Base-by-base conservation (phyloP, 2,888 invertebrate genomes). In the Colletes collaris region DNA sequence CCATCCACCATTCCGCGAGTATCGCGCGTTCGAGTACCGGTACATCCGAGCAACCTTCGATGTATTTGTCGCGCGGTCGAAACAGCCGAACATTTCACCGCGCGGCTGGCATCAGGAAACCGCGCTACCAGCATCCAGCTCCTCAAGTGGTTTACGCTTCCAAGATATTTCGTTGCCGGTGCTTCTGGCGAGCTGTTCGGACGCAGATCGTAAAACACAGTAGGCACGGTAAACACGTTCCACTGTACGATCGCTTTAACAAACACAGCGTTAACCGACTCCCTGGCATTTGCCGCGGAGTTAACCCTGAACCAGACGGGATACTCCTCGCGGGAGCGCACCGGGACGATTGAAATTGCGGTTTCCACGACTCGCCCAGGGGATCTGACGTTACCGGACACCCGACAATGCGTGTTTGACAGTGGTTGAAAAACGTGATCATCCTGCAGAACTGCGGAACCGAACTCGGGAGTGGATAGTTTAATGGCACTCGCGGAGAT, bases 121-220 rank as follows among this genome's bases (percentile, higher is more conserved):
- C 16, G 13, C 40, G 49, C 59, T 10, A 77, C 11, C 60, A 37
- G 35, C 63, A 63, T 66, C 55, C 46, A 70, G 2, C 68, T 64
- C 69, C 49, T 53, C 19, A 37, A n/a, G 66, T 49, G 66, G 40
- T 65, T 65, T 70, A 64, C 46, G 50, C 70, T 78, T 46, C 46
- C 44, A 58, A 65, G 65, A 73, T 65, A 70, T 55, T 71, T 73
- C 64, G 56, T 11, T 44, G 56, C 19, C 16, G 74, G 46, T 59
- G 63, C 66, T 75, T 62, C 77, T 64, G 46, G 52, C 63, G 16
- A 55, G 76, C 81, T 81, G 81, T 88, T 87, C 74, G 69, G 72
- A 81, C 66, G 78, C 65, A 62, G 81, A 53, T 83, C 85, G 88
- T 87, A 88, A 88, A 88, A 79, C 81, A 76, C 73, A 65, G 62